These are phyloP conservation scores for Drosophila mimetica DNA, from an alignment of 2,888 invertebrate species.

Conservation along the genomic window DNA sequence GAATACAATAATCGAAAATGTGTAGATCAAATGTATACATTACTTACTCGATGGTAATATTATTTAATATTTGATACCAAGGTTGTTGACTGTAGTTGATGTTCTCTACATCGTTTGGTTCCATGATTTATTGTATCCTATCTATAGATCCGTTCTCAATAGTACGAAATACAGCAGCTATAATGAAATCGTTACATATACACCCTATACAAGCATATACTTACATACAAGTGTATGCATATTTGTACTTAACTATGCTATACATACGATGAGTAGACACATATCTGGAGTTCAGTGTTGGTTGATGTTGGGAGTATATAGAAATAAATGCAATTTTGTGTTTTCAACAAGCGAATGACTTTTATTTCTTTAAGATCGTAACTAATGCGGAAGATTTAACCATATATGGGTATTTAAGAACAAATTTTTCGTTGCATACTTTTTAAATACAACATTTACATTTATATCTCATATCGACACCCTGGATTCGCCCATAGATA, in stretches of 20 bases:
- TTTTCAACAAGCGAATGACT: slow-evolving; percentile 16
- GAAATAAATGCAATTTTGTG: slow-evolving; percentile 43
- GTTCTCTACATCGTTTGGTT: slow-evolving; percentile 40
- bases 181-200: slow-evolving; percentile 32
- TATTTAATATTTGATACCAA: slow-evolving; percentile 49
- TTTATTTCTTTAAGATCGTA: background rate
- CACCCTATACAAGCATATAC: slow-evolving; percentile 18
- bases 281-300: slow-evolving; percentile 55
- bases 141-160: slow-evolving; percentile 39
- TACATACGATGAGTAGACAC: slow-evolving; percentile 47
- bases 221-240: slow-evolving; percentile 17
- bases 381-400: too few species aligned
- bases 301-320: slow-evolving; percentile 42
- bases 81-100: slow-evolving; percentile 46
- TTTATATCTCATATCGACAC: too few species aligned
- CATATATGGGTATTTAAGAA: too few species aligned
- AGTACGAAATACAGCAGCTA: slow-evolving; percentile 29
- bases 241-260: slow-evolving; percentile 43
- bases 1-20: slow-evolving; percentile 64
- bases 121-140: slow-evolving; percentile 41
- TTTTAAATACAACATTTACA: too few species aligned
- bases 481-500: too few species aligned
- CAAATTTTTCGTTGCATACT: too few species aligned
- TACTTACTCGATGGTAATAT: slow-evolving; percentile 32
- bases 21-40: slow-evolving; percentile 44